phyloP scores from a whole-genome alignment of 2,888 invertebrate species.

The Branchellion lobata region DNA sequence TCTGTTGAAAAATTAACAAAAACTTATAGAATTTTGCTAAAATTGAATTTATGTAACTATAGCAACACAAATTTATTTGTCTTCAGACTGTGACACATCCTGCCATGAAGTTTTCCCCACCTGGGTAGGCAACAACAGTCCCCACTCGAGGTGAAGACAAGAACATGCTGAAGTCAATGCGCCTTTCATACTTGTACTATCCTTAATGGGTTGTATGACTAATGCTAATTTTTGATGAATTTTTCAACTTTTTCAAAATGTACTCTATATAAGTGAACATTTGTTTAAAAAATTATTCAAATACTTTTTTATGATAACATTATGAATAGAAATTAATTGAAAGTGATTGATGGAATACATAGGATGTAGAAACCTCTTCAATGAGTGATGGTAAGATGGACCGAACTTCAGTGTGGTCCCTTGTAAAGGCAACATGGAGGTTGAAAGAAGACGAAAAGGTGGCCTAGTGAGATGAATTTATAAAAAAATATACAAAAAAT shows the following conservation, averaged over 20 bases:
- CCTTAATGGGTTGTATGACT: not conserved
- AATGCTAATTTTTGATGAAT: not conserved
- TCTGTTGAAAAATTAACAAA: not conserved
- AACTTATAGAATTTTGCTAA: no score
- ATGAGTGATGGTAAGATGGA: conserved; percentile 67
- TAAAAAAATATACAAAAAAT: conserved; percentile 8
- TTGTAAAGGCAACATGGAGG: conserved; percentile 76
- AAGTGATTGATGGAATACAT: no score
- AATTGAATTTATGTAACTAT: no score
- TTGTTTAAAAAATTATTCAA: no score
- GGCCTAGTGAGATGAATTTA: conserved; percentile 59
- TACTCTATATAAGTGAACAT: no score
- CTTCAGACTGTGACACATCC: no score
- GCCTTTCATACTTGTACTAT: not conserved
- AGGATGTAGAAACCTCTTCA: conserved; percentile 7
- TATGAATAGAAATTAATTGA: no score
- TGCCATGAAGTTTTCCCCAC: not conserved
- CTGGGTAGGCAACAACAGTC: not conserved
- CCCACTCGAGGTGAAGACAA: not conserved
- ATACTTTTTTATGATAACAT: no score
- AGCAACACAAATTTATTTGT: no score
- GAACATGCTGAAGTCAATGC: not conserved
- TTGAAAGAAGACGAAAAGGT: conserved; percentile 63
- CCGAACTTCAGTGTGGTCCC: conserved; percentile 80
- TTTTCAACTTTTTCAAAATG: not conserved